These are phyloP conservation scores for Ceyx cyanopectus DNA, from an alignment of 2,113 vertebrate genomes.

Conservation along the genomic window DNA sequence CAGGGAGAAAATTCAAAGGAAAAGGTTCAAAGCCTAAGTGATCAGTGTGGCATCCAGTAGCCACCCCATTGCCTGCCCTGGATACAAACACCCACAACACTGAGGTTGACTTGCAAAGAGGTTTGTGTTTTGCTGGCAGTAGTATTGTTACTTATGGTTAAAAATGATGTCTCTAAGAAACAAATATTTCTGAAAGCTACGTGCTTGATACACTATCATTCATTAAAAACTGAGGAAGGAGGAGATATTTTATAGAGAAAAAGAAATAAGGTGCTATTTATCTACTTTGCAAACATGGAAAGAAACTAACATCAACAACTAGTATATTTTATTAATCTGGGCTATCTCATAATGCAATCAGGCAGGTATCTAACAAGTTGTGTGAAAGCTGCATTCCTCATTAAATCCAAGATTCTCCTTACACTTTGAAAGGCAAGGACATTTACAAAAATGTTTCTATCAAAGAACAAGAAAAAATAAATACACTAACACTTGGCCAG, in stretches of 20 bases:
- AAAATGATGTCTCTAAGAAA: not conserved
- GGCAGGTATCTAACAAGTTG: not conserved
- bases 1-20: not conserved
- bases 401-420: not conserved
- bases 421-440: not conserved
- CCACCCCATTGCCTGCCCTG: not conserved
- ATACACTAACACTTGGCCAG: not conserved
- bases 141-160: not conserved
- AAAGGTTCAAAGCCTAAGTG: not conserved
- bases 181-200: not conserved
- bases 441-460: not conserved
- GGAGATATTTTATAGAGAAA: not conserved
- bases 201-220: not conserved
- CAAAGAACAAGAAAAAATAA: not conserved
- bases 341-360: not conserved
- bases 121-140: not conserved
- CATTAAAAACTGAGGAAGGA: not conserved
- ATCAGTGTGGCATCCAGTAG: not conserved
- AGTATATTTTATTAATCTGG: not conserved
- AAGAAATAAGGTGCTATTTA: not conserved
- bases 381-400: not conserved
- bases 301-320: not conserved
- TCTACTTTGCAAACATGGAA: not conserved
- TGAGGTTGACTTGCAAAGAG: not conserved
- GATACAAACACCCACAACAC: not conserved